Evolutionary conservation across 2,888 invertebrate species (phyloP).

Genomic region (Troides aeacus): DNA sequence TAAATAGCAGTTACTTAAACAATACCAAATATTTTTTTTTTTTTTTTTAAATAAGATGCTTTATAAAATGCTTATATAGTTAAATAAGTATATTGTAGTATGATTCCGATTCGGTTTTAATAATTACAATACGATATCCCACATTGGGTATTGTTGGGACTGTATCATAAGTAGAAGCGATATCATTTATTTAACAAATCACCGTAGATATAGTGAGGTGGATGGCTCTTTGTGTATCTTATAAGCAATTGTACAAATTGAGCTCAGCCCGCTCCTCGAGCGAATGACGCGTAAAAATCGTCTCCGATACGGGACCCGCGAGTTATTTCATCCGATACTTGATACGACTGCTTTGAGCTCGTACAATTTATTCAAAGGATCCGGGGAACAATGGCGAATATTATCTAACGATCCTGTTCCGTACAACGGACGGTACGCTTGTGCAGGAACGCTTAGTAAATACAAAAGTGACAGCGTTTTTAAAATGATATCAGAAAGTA

Average conservation of each 20-base stretch:
- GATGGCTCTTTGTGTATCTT: conserved; percentile 34
- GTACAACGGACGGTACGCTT: background rate
- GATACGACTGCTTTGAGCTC: conserved; percentile 41
- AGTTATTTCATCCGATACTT: conserved; percentile 50
- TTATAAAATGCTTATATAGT: too few species aligned
- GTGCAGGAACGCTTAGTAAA: background rate
- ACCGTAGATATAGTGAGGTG: conserved; percentile 24
- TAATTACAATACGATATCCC: background rate
- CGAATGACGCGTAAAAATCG: conserved; percentile 55
- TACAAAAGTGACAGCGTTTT: too few species aligned
- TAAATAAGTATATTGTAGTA: too few species aligned
- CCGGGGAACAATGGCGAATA: background rate
- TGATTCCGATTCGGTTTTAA: background rate
- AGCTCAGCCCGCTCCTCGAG: conserved; percentile 37
- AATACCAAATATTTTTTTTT: too few species aligned
- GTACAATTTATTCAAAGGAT: conserved; percentile 5
- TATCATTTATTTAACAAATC: conserved; percentile 22
- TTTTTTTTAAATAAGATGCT: too few species aligned
- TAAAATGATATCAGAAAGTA: too few species aligned
- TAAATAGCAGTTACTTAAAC: too few species aligned
- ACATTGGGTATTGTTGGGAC: background rate
- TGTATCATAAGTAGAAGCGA: background rate
- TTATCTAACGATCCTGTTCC: background rate
- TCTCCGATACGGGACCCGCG: conserved; percentile 49
- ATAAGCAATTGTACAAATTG: conserved; percentile 54